Evolutionary conservation across 2,797 vertebrate genomes (phyloP).

Genomic region (Cichlasoma orientale): DNA sequence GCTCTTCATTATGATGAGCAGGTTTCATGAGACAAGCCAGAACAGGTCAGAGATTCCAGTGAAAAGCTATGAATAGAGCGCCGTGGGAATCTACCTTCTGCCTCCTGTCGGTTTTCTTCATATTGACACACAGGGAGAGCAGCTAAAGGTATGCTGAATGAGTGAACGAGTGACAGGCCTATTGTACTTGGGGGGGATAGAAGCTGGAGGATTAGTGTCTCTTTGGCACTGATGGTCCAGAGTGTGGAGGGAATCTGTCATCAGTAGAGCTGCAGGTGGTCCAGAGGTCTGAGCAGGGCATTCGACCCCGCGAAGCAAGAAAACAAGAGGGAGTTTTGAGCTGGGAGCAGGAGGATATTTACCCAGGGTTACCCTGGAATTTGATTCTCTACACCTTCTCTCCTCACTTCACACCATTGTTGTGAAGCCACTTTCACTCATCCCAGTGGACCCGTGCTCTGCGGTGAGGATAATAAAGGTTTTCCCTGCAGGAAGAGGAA

Average conservation of each 20-base stretch:
- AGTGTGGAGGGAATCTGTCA: constrained; percentile 75
- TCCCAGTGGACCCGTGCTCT: constrained; percentile 52
- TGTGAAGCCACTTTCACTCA: constrained; percentile 44
- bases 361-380: constrained; percentile 61
- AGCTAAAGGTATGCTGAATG: constrained; percentile 62
- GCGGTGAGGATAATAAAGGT: constrained; percentile 50
- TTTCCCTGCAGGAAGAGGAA: constrained; percentile 48
- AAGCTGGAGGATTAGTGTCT: constrained; percentile 71
- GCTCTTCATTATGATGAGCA: constrained; percentile 71
- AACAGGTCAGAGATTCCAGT: constrained; percentile 76
- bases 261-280: constrained; percentile 74
- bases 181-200: constrained; percentile 58
- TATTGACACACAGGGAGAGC: constrained; percentile 65
- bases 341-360: constrained; percentile 60
- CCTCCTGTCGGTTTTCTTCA: constrained; percentile 55
- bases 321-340: constrained; percentile 68
- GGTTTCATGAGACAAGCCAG: constrained; percentile 73
- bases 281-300: constrained; percentile 55
- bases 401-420: constrained; percentile 60
- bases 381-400: constrained; percentile 65
- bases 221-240: constrained; percentile 59
- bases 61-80: constrained; percentile 72
- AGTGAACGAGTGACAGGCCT: constrained; percentile 68
- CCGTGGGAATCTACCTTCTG: constrained; percentile 71
- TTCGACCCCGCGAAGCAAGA: constrained; percentile 52